These are phyloP conservation scores for Autographa pulchrina DNA, from an alignment of 2,888 invertebrate species.

Conservation along the genomic window DNA sequence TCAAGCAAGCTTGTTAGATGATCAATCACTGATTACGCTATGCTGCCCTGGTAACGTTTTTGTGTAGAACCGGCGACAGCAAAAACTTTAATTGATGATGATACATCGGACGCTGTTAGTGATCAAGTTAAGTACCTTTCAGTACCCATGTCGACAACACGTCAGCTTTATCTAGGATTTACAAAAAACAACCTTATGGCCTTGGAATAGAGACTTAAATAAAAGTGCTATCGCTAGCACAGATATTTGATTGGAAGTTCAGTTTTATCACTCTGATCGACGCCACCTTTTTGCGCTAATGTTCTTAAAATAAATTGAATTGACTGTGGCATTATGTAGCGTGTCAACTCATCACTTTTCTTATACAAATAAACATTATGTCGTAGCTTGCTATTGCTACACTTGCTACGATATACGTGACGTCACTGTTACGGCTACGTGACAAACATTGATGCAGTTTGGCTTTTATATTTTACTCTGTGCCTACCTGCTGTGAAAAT, in stretches of 20 bases:
- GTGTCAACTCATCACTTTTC: not conserved
- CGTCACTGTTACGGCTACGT: not conserved
- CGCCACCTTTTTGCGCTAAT: not conserved
- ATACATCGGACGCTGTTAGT: slow-evolving; percentile 36
- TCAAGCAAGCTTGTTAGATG: not conserved
- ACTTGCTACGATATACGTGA: not conserved
- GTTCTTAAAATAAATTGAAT: not conserved
- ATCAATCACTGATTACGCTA: slow-evolving; percentile 31
- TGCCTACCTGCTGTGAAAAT: not conserved
- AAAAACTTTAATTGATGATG: slow-evolving; percentile 44
- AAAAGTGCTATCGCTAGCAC: not conserved
- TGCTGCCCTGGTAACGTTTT: slow-evolving; percentile 13
- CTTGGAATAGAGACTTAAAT: not conserved
- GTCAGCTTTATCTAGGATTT: not conserved
- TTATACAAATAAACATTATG: not conserved
- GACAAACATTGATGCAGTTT: not conserved
- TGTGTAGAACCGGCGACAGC: slow-evolving; percentile 8
- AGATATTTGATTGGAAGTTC: no score
- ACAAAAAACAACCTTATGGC: not conserved
- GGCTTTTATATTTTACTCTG: not conserved
- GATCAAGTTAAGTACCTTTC: not conserved
- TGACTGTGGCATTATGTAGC: not conserved
- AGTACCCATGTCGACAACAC: not conserved
- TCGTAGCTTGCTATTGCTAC: not conserved
- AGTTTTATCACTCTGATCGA: no score